A percentile compares a stretch with the other conserved stretches of the same genome.
These are phyloP conservation scores for Zonitis immaculata DNA, from an alignment of 2,888 invertebrate genomes.

Conservation along the genomic window DNA sequence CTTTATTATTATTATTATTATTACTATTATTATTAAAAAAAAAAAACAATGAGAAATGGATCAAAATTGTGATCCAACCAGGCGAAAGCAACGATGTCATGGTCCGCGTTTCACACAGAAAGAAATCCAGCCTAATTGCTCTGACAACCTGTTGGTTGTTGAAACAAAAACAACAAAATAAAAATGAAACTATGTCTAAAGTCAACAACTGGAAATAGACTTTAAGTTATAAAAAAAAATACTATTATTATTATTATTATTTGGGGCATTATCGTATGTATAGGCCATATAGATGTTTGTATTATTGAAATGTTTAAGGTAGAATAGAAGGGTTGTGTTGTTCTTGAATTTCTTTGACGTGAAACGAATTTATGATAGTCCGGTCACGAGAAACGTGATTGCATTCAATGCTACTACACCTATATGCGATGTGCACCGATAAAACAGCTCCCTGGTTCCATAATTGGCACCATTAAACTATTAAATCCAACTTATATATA, in stretches of 20 bases:
- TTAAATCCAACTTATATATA: slow-evolving; percentile 36
- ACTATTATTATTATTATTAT: not conserved
- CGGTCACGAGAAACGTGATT: slow-evolving; percentile 37
- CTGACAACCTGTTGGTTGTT: slow-evolving; percentile 5
- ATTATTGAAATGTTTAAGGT: too few relatives aligned
- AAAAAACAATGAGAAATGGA: not conserved
- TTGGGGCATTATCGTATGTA: not conserved
- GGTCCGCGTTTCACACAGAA: slow-evolving; percentile 1
- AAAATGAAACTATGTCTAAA: not conserved
- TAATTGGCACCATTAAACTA: slow-evolving; percentile 41
- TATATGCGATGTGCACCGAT: slow-evolving; percentile 35
- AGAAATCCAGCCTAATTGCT: slow-evolving; percentile 3
- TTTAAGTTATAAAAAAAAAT: not conserved
- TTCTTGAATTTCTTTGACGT: not conserved
- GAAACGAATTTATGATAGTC: slow-evolving; percentile 26
- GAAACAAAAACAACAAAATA: not conserved
- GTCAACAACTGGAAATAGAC: not conserved
- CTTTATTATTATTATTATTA: not conserved
- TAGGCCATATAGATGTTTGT: too few relatives aligned
- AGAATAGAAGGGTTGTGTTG: too few relatives aligned
- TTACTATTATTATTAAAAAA: too few relatives aligned
- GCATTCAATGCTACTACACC: slow-evolving; percentile 34
- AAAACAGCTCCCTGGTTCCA: slow-evolving; percentile 33
- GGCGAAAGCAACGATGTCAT: not conserved
- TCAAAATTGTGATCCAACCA: not conserved